phyloP scores from a whole-genome alignment of 2,113 vertebrate species.

The Rhinopomastus cyanomelas region DNA sequence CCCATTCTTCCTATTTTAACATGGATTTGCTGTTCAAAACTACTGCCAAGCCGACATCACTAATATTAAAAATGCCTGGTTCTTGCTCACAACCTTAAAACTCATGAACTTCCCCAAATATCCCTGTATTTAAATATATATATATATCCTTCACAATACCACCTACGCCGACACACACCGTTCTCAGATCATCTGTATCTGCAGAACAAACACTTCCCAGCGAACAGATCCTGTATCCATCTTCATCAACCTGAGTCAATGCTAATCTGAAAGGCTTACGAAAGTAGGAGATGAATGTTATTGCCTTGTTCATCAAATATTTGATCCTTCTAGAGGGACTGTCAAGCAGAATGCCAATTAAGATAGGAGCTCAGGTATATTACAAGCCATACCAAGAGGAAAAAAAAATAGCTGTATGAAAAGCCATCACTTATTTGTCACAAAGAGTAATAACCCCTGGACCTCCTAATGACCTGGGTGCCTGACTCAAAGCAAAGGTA shows the following conservation, averaged over 20 bases:
- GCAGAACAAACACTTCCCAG: conserved; percentile 1
- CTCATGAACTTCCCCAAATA: background rate
- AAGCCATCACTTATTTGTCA: conserved; percentile 36
- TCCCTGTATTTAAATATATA: background rate
- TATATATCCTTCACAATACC: background rate
- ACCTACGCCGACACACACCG: background rate
- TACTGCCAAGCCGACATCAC: background rate
- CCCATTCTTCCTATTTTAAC: background rate
- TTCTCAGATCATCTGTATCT: background rate
- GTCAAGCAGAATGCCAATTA: conserved; percentile 46
- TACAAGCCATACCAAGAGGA: background rate
- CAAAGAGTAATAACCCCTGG: background rate
- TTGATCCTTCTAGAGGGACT: conserved; percentile 36
- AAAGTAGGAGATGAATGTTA: conserved; percentile 41
- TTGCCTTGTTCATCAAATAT: conserved; percentile 56
- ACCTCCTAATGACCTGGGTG: background rate
- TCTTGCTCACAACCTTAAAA: background rate
- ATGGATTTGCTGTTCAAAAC: background rate
- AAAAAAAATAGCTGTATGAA: background rate
- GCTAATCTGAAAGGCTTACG: conserved; percentile 24
- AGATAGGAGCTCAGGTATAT: conserved; percentile 1
- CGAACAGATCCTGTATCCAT: conserved; percentile 38
- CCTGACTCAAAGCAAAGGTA: background rate
- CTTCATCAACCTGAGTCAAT: conserved; percentile 48
- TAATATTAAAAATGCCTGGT: background rate